phyloP scores from a whole-genome alignment of 2,113 vertebrate species.

The Hassar affinis region DNA sequence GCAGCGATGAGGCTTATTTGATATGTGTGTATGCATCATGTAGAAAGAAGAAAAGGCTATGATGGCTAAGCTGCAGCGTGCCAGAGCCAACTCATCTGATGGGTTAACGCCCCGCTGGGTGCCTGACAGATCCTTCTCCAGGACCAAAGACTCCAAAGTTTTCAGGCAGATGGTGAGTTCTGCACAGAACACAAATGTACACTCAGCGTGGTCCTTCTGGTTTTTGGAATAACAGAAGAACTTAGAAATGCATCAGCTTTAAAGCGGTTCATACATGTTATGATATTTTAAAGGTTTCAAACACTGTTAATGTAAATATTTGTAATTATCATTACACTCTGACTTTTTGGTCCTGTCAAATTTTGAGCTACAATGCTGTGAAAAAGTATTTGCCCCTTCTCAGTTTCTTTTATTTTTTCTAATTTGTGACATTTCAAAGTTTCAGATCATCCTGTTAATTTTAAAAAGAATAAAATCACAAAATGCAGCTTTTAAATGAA shows the following conservation, averaged over 20 bases:
- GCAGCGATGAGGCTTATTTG: neutral
- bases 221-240: conserved; percentile 8
- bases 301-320: neutral
- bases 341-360: conserved; percentile 54
- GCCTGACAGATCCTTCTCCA: conserved; percentile 86
- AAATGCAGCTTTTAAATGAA: too few species aligned
- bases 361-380: neutral
- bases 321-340: neutral
- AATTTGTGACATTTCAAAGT: too few species aligned
- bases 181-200: neutral
- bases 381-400: too few species aligned
- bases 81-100: conserved; percentile 85
- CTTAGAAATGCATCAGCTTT: conserved; percentile 9
- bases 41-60: conserved; percentile 96
- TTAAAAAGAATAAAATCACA: too few species aligned
- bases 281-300: neutral
- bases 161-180: conserved; percentile 94
- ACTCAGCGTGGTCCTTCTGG: neutral
- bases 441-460: too few species aligned
- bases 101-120: conserved; percentile 90
- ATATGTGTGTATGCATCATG: conserved; percentile 23
- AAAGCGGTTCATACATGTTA: neutral
- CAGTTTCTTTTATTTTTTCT: too few species aligned
- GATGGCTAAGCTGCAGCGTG: conserved; percentile 90
- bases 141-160: conserved; percentile 88